A percentile compares a stretch with the other conserved stretches of the same genome.
Evolutionary conservation across 2,888 invertebrate species (phyloP).

Genomic region (Rapana venosa): DNA sequence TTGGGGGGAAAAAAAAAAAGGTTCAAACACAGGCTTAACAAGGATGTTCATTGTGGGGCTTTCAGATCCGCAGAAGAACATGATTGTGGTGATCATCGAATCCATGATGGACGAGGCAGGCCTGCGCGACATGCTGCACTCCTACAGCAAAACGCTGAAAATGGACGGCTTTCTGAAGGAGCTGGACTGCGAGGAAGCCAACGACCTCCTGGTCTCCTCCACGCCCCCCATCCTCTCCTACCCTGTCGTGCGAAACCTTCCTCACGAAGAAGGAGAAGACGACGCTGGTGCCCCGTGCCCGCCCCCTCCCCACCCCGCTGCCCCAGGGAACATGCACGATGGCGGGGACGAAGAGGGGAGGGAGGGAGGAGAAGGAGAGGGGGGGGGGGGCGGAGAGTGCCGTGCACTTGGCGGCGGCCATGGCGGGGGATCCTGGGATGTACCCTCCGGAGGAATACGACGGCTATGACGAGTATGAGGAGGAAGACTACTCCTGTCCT

Average conservation of each 20-base stretch:
- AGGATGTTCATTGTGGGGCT: too few relatives aligned
- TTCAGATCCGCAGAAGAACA: constrained; percentile 16
- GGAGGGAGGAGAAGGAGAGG: constrained; percentile 1
- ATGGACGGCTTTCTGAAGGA: constrained; percentile 81
- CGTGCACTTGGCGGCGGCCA: not conserved
- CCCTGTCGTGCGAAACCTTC: not conserved
- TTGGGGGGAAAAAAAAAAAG: too few relatives aligned
- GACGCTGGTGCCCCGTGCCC: not conserved
- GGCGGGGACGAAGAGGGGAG: not conserved
- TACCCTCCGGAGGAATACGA: constrained; percentile 27
- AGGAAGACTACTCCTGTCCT: constrained; percentile 48
- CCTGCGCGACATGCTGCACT: constrained; percentile 46
- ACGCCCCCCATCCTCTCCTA: constrained; percentile 82
- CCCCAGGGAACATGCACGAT: not conserved
- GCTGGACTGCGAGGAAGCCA: constrained; percentile 87
- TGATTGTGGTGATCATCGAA: constrained; percentile 31
- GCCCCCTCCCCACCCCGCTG: not conserved
- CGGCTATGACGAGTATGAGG: constrained; percentile 36
- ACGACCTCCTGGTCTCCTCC: constrained; percentile 88
- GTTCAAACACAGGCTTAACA: too few relatives aligned
- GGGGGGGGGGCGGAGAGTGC: not conserved
- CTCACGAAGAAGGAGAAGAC: constrained; percentile 23
- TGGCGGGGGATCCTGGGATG: constrained; percentile 18
- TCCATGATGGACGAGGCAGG: not conserved
- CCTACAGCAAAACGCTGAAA: constrained; percentile 44